Conservation (phyloP, 2,888 invertebrate species). For the Xestoiulus laeticollis region DNA sequence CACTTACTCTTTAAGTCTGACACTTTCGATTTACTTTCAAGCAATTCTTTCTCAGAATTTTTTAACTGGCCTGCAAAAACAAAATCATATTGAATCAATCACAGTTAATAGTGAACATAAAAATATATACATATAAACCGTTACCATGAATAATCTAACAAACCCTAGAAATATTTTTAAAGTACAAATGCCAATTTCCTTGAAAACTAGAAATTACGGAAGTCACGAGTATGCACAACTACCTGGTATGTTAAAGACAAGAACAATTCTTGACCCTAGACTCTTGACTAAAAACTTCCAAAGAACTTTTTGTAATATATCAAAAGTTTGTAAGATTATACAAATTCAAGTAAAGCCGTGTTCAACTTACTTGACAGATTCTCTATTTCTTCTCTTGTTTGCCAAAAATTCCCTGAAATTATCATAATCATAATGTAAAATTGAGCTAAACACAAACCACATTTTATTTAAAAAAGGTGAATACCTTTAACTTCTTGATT, state of each 20-base stretch:
- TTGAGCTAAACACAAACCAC: neutral
- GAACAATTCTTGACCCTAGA: too few relatives aligned
- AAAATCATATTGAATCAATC: neutral
- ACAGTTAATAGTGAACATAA: neutral
- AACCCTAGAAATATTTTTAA: neutral
- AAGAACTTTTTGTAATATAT: too few relatives aligned
- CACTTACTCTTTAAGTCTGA: conserved; percentile 64
- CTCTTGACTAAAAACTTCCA: too few relatives aligned
- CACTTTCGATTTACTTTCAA: conserved; percentile 64
- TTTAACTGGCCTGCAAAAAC: conserved; percentile 61
- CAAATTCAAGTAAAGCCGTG: too few relatives aligned
- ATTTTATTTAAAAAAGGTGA: neutral
- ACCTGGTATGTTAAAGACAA: too few relatives aligned
- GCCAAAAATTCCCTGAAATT: neutral
- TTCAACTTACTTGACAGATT: neutral
- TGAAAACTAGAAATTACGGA: too few relatives aligned
- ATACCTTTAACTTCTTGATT: conserved; percentile 46
- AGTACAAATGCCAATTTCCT: too few relatives aligned
- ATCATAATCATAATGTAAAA: neutral
- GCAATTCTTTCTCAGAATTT: conserved; percentile 63
- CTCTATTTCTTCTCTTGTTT: conserved; percentile 2
- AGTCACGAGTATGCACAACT: too few relatives aligned
- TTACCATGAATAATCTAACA: neutral
- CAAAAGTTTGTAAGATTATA: too few relatives aligned
- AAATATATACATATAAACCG: neutral